These are phyloP conservation scores for Bubalus kerabau DNA, from an alignment of 2,113 vertebrate species.

Conservation along the genomic window DNA sequence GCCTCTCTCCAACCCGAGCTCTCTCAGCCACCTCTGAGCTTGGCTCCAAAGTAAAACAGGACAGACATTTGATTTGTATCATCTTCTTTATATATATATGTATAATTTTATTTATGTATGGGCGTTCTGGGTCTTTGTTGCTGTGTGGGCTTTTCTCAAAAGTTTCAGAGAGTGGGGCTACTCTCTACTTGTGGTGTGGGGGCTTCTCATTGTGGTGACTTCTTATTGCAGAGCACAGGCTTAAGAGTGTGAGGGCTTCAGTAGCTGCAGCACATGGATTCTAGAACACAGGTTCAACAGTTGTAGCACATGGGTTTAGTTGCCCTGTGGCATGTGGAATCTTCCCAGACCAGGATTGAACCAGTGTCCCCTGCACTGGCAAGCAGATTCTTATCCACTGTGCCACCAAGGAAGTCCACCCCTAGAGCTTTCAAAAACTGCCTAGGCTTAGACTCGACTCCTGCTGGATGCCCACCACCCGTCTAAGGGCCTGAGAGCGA, in stretches of 20 bases:
- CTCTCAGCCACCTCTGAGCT: background rate
- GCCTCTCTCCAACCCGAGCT: background rate
- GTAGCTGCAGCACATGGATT: background rate
- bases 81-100: background rate
- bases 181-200: background rate
- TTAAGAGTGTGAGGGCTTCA: background rate
- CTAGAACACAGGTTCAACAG: background rate
- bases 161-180: background rate
- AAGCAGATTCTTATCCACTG: background rate
- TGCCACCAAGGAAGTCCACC: background rate
- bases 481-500: background rate
- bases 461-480: background rate
- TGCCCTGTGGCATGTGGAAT: background rate
- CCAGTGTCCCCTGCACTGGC: background rate
- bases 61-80: background rate
- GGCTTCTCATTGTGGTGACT: background rate
- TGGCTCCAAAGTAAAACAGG: background rate
- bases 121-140: background rate
- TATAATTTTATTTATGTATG: background rate
- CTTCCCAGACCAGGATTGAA: background rate
- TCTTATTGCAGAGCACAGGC: background rate
- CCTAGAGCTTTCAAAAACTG: background rate
- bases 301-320: background rate
- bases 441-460: background rate
- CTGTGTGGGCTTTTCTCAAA: background rate